A percentile compares a stretch with the other conserved stretches of the same genome.
Evolutionary conservation across 2,113 vertebrate genomes (phyloP).

Genomic region (Hemichromis elongatus): DNA sequence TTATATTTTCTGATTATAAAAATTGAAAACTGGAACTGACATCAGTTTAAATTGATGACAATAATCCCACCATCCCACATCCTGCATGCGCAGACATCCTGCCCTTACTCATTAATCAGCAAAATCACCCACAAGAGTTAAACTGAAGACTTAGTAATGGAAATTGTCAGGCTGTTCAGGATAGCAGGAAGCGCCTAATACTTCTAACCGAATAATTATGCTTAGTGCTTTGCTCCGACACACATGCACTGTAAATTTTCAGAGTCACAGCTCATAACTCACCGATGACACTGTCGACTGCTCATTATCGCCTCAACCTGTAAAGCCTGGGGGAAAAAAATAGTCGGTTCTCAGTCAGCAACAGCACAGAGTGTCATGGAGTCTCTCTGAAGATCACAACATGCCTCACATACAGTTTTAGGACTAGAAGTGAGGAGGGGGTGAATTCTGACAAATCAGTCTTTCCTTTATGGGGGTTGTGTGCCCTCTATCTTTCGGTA

Average conservation of each 20-base stretch:
- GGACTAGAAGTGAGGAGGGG: neutral
- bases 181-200: neutral
- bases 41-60: neutral
- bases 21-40: neutral
- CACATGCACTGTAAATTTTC: neutral
- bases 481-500: conserved; percentile 18
- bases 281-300: neutral
- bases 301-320: conserved; percentile 40
- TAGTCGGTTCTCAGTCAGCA: neutral
- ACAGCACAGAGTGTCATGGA: neutral
- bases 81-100: neutral
- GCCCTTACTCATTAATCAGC: conserved; percentile 1
- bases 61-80: neutral
- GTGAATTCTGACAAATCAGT: neutral
- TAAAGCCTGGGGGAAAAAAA: neutral
- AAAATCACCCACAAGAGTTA: neutral
- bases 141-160: neutral
- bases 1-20: neutral
- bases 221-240: neutral
- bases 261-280: neutral
- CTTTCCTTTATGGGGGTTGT: neutral
- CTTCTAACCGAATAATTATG: neutral
- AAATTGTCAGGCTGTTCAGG: neutral
- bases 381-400: neutral
- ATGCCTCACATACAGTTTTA: neutral